Conservation (phyloP, 2,797 vertebrate genomes). For the Argentina silus region DNA sequence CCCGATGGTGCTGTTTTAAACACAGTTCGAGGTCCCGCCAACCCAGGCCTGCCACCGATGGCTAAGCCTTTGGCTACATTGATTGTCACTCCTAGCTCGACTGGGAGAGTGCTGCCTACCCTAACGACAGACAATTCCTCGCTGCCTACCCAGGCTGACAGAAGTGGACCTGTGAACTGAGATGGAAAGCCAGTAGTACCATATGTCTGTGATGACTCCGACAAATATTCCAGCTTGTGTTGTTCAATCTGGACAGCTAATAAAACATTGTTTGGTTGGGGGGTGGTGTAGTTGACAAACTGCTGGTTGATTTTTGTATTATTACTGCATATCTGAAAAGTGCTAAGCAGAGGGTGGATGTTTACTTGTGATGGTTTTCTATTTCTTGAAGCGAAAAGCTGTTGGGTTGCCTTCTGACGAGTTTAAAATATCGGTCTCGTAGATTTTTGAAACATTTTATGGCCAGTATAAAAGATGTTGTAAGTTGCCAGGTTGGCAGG, state of each 20-base stretch:
- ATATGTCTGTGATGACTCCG: constrained; percentile 28
- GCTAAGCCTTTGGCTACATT: constrained; percentile 49
- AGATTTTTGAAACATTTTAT: constrained; percentile 34
- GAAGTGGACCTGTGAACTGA: constrained; percentile 78
- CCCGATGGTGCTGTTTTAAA: constrained; percentile 89
- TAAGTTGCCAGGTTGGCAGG: constrained; percentile 42
- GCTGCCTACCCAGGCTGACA: constrained; percentile 76
- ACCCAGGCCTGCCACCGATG: constrained; percentile 35
- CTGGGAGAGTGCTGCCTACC: constrained; percentile 69
- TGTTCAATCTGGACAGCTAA: not conserved
- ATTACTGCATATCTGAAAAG: constrained; percentile 36
- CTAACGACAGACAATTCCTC: constrained; percentile 53
- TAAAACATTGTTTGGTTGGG: constrained; percentile 4
- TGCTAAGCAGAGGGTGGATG: constrained; percentile 46
- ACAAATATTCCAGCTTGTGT: constrained; percentile 33
- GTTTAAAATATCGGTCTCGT: constrained; percentile 42
- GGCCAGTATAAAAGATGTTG: constrained; percentile 70
- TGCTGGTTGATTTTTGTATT: constrained; percentile 49
- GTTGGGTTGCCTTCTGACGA: constrained; percentile 48
- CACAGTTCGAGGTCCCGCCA: constrained; percentile 77
- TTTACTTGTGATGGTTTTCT: constrained; percentile 55
- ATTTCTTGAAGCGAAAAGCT: constrained; percentile 46
- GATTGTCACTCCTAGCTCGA: constrained; percentile 71
- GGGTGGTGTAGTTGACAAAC: constrained; percentile 21
- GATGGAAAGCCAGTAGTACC: constrained; percentile 26